phyloP scores from a whole-genome alignment of 2,113 vertebrate genomes.

The Sialia sialis region DNA sequence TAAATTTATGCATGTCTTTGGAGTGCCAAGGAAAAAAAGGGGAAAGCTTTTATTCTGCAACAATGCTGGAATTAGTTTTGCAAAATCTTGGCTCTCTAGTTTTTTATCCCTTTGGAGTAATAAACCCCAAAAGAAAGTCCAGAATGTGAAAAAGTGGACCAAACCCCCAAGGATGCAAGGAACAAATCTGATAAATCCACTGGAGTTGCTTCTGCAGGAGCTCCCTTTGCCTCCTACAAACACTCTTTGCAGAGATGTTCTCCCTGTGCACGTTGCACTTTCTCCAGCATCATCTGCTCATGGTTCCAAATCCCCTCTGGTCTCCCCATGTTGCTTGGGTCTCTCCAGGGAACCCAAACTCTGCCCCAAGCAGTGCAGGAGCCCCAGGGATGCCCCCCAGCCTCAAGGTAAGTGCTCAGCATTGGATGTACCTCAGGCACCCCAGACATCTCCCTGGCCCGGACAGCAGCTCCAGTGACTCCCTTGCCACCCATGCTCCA shows the following conservation, averaged over 20 bases:
- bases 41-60: background rate
- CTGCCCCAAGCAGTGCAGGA: background rate
- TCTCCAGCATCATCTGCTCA: background rate
- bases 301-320: background rate
- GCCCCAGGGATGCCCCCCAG: background rate
- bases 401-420: background rate
- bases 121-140: background rate
- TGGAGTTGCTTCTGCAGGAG: background rate
- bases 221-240: background rate
- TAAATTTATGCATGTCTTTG: background rate
- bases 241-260: accelerated
- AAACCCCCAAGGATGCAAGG: background rate
- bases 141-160: background rate
- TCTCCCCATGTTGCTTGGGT: accelerated
- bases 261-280: background rate
- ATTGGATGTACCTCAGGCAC: background rate
- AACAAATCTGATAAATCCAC: background rate
- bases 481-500: accelerated
- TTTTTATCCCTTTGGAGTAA: background rate
- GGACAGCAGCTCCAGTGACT: accelerated
- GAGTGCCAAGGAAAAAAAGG: background rate
- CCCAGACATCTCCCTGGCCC: background rate
- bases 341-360: accelerated
- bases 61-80: background rate
- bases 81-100: background rate